A percentile compares a stretch with the other conserved stretches of the same genome.
These are phyloP conservation scores for Capromys pilorides DNA, from an alignment of 2,797 vertebrate genomes.

Conservation along the genomic window DNA sequence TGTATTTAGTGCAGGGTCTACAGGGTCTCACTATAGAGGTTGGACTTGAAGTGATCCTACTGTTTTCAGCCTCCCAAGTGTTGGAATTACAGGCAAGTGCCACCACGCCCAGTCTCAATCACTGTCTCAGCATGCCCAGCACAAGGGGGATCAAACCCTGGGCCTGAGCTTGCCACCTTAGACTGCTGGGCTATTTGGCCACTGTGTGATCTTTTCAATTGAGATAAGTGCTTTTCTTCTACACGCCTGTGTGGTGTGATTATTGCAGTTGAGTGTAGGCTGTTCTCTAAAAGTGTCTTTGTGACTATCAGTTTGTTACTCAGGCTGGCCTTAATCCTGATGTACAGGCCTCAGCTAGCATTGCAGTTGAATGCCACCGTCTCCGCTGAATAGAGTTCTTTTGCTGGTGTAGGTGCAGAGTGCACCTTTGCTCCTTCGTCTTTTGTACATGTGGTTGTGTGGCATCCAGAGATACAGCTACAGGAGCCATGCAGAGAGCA, in stretches of 20 bases:
- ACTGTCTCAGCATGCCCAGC: no score
- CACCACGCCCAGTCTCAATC: no score
- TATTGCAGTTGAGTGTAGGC: fast-evolving
- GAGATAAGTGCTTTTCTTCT: background rate
- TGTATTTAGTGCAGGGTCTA: no score
- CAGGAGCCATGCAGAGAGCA: background rate
- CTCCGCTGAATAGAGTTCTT: background rate
- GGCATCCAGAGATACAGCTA: background rate
- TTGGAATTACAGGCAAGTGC: no score
- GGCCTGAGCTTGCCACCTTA: no score
- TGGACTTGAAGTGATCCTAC: no score
- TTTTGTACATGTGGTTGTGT: fast-evolving
- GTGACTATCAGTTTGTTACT: fast-evolving
- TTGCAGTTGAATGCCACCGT: background rate
- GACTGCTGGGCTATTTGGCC: no score
- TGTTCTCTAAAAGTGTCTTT: background rate
- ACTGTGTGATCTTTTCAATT: no score
- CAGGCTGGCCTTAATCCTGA: background rate
- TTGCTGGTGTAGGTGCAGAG: background rate
- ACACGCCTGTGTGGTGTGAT: fast-evolving
- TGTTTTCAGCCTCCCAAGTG: no score
- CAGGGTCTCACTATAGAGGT: no score
- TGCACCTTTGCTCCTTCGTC: fast-evolving
- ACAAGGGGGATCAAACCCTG: no score
- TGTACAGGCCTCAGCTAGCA: background rate